Base-by-base conservation (phyloP, 2,888 invertebrate genomes). In the Ennomos quercinarius region DNA sequence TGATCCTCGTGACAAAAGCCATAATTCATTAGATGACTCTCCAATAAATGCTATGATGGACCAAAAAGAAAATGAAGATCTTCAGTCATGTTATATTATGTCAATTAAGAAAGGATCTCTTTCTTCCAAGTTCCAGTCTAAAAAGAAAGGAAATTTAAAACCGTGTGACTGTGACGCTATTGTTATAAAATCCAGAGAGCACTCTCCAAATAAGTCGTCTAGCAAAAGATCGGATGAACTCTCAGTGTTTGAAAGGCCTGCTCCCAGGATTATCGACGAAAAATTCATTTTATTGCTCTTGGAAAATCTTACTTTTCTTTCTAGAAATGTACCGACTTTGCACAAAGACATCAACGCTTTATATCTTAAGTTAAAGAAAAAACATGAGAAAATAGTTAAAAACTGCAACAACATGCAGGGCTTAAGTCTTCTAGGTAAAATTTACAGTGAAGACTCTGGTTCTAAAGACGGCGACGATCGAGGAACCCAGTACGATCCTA, bases 281-380 rank as follows among this genome's bases (percentile, higher is more conserved):
- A 81, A 81, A 57, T 88, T 88, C 54, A 85, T 91, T 45, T 54
- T 89, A 1, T 64, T 85, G n/a, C 63, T 90, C 3, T 64, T 90
- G 37, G 87, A 89, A 72, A 86, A 89, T 68, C 70, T 90, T 11
- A 73, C 80, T 2, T 61, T 80, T 5, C 71, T 91, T 0, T 85
- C 90, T 0, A 83, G 83, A 66, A 81, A 77, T 47, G 60, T 81
- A 42, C 84, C 86, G 0, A 71, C 60, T 44, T 50, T 86, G 12
- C 71, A 85, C 50, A 87, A 84, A 76, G 89, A 91, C 49, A 84
- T 91, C 8, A 79, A 80, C 42, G 70, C 62, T 27, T 68, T 90
- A 11, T 84, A 80, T 64, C 13, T 75, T 0, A 87, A 86, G 56
- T 61, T 90, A 10, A 78, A 70, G 42, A 86, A 83, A 60, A 87